Percentiles rank a stretch among this genome's conserved stretches.
Evolutionary conservation across 2,888 invertebrate species (phyloP).

Genomic region (Drosophila setosimentum): DNA sequence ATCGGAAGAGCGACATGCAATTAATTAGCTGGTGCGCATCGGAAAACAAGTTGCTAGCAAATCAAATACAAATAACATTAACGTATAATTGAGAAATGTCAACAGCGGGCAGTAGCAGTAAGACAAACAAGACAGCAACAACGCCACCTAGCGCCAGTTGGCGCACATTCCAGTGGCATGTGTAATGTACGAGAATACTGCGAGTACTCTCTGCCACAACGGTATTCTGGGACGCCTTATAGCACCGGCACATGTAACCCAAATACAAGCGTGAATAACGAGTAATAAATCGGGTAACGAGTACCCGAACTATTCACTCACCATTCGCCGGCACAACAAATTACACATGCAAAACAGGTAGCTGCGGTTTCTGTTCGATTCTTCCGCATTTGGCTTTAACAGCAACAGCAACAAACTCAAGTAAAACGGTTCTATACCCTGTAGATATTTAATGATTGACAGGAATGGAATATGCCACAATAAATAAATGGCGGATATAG

Average conservation of each 20-base stretch:
- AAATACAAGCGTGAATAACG: slow-evolving; percentile 28
- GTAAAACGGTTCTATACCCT: slow-evolving; percentile 22
- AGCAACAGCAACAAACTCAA: slow-evolving; percentile 8
- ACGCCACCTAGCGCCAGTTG: slow-evolving; percentile 48
- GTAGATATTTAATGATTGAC: neutral
- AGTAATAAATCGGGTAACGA: slow-evolving; percentile 4
- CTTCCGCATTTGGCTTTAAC: slow-evolving; percentile 62
- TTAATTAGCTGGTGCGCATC: slow-evolving; percentile 63
- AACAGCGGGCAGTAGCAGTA: slow-evolving; percentile 2
- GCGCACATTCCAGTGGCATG: slow-evolving; percentile 50
- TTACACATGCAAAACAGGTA: slow-evolving; percentile 69
- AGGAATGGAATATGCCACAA: neutral
- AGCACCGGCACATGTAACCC: slow-evolving; percentile 38
- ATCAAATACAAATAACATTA: slow-evolving; percentile 35
- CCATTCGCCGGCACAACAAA: slow-evolving; percentile 31
- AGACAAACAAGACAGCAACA: neutral
- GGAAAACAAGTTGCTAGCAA: slow-evolving; percentile 15
- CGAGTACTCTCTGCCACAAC: slow-evolving; percentile 14
- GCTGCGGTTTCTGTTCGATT: slow-evolving; percentile 16
- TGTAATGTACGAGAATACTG: slow-evolving; percentile 40
- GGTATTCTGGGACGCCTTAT: slow-evolving; percentile 19
- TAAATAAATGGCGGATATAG: fast-evolving
- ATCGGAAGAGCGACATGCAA: slow-evolving; percentile 43
- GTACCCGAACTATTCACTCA: slow-evolving; percentile 13
- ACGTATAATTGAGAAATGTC: slow-evolving; percentile 45